Base-by-base conservation (phyloP, 2,113 vertebrate genomes). In the Suricata suricatta region DNA sequence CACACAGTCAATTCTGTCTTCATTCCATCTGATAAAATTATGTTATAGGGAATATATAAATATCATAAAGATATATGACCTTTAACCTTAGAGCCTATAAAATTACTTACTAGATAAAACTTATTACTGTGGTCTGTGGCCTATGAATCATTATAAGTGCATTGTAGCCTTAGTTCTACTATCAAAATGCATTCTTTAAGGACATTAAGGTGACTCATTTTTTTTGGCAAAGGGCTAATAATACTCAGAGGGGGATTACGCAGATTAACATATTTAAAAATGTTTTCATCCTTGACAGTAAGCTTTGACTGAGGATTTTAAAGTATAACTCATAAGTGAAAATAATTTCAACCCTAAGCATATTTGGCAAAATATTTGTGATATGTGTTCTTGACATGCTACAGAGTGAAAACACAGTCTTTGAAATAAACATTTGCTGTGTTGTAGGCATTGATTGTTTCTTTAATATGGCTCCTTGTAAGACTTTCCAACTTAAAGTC, bases 81-180 rank as follows among this genome's bases (percentile, higher is more conserved):
- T 90, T 97, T 90, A 88, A 95, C 84, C 44, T 71, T 91, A 90
- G 71, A 88, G 60, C 57, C 25, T 88, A n/a, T 91, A 82, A 81
- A 95, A 95, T 76, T 66, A 60, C 5, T 66, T 19, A 54, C 57
- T 92, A 50, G 16, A 17, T 93, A 90, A 90, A 77, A 74, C 25
- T 97, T n/a, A 92, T 23, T 12, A 71, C 80, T 2, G 1, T 60
- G 14, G 14, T 41, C 80, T 2, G 1, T 60, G 14, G 17, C 35
- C 68, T 74, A 10, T 92, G 60, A 96, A 35, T 91, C 41, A 93
- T 44, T 71, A n/a, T 2, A 41, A 31, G 10, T 79, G 15, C 41
- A 13, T n/a, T 23, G 1, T 63, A 79, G 52, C 41, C 38, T 84
- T 38, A 27, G 52, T 25, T 60, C 57, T 69, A 44, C 15, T 76